Evolutionary conservation across 30 jellyfish, hydroid and myxozoan genomes (phyloP), one percentile per base, ranked within the genome.

Genomic region (Pseudorhiza aurosa): DNA sequence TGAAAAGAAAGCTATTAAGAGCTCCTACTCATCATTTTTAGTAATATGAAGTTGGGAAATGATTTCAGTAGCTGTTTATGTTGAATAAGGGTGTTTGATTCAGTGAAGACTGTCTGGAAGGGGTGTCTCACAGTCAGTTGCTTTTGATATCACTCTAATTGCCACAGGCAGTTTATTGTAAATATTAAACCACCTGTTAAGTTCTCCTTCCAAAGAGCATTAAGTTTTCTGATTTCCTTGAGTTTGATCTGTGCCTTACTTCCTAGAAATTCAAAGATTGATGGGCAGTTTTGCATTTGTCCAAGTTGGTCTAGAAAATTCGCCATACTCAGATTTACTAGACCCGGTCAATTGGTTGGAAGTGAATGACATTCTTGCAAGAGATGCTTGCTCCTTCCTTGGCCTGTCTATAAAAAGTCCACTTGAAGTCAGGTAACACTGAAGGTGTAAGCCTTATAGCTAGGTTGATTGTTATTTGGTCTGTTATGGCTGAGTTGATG

Each of bases 271-370:
- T 57, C 96, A 88, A 71, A 65, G 96, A 36, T 46, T 94, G 76
- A 94, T 94, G 99, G 96, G 95, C 21, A 87, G 99, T 69, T 94
- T 94, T 79, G 99, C 99, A 27, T 94, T 77, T 65, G 51, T 83
- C 30, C 75, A 80, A 68, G 60, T 64, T 53, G 99, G 97, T 1
- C 11, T 94, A 62, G 89, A 83, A 47, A 85, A 75, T 30, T 87
- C 99, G 0, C 99, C 97, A 0, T 94, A 94, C 58, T 82, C 94
- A 18, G 99, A 94, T 44, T 62, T 94, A 62, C 79, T 94, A 44
- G 99, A 94, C 68, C 87, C 95, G 26, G 90, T 84, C 2, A 76
- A 77, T 44, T 87, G 96, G 96, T 76, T 87, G 45, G 99, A 94
- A 33, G 86, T 88, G 42, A 94, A 88, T 68, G 99, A 94, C 37